Base-by-base conservation (phyloP, 2,797 vertebrate genomes). In the Eidolon dupreanum region DNA sequence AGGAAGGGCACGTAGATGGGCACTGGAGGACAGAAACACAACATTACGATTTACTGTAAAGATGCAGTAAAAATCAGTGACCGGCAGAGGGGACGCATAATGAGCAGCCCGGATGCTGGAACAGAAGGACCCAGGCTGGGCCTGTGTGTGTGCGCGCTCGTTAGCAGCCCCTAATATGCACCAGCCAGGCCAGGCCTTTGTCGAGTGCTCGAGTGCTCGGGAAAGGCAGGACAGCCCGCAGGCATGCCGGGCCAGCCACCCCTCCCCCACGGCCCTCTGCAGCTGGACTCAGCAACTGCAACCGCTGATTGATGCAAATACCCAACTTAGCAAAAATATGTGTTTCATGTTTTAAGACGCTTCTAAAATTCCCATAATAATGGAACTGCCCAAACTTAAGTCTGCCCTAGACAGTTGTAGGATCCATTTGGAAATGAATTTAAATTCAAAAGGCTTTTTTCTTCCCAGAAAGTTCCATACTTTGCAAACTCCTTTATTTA, bases 1-100 rank as follows among this genome's bases (percentile, higher is more conserved):
- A 99, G 99, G 99, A 99, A 99, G 0, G 99, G 99, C 97, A 99
- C 99, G 0, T 99, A 99, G 98, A 99, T 99, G 95, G 99, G 99
- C 96, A 99, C 99, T 99, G 97, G 73, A 97, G 77, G 93, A 57
- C 36, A 97, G 82, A 98, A 77, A 92, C 38, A 95, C n/a, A 66
- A 57, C 53, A 7, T 75, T 31, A 84, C 5, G 70, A 86, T 2
- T 81, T 22, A 24, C 59, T 66, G 16, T 19, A 38, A 84, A 82
- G n/a, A 83, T 8, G 49, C 36, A 43, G 17, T 15, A 26, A 31
- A 38, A 53, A 33, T 19, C 0, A 0, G 71, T 4, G 9, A 28
- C 10, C 4, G 20, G 74, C 49, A 41, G 31, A 1, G 16, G 55
- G 7, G 6, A 2, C 3, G 10, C 31, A 13, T 12, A 36, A 2